Evolutionary conservation across 2,797 vertebrate species (phyloP), one percentile per base, ranked within the genome.

Genomic region (Coracias cyanogaster): DNA sequence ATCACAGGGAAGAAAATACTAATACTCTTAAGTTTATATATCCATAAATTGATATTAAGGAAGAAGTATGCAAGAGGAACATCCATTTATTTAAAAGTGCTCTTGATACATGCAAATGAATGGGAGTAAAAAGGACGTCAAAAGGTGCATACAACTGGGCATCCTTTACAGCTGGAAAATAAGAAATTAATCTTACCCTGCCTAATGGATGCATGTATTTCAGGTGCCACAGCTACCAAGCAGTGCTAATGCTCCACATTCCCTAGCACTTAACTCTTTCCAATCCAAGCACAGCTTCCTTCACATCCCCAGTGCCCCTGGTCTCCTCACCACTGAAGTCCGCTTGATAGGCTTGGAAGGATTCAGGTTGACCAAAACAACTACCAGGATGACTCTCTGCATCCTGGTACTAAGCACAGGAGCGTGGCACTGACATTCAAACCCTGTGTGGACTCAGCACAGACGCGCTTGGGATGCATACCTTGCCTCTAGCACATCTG

Each of bases 291-390:
- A 58, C 14, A 62, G 17, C 5, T 81, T 37, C 48, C 37, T 57
- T 25, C 52, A 20, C 3, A 51, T 6, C 5, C 20, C 41, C 7
- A 28, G 10, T 22, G 41, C 8, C 29, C 4, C 3, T 0, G 1
- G 4, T 65, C 41, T 26, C n/a, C 33, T 10, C 24, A 31, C 19
- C n/a, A 39, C 37, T n/a, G n/a, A 66, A 41, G 37, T 24, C 28
- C 33, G 1, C 2, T 0, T 28, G 26, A 52, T 11, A 45, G 29
- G 33, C 31, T 22, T 26, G 21, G 7, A 77, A 7, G 67, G 48
- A 54, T 49, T 66, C 86, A 46, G 35, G 0, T 20, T 35, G 54
- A 61, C 35, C 37, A 57, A 41, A 81, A n/a, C 1, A 25, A 64
- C 10, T 2, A 11, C 21, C 22, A 33, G 25, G n/a, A 41, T 41